phyloP scores from a whole-genome alignment of 2,113 vertebrate genomes.

The Phoenicopterus ruber region DNA sequence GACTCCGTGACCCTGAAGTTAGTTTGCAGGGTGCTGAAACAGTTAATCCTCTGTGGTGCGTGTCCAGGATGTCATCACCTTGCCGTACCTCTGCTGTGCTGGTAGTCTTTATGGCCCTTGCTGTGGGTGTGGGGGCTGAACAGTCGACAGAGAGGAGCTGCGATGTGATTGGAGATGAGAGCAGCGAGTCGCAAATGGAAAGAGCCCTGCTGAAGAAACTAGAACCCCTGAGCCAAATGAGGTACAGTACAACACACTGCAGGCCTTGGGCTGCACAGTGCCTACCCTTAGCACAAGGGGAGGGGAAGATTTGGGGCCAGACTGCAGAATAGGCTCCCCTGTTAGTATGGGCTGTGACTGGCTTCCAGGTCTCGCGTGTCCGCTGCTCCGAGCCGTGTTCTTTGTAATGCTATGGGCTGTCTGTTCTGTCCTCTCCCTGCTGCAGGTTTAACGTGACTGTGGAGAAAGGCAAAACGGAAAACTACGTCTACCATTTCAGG shows the following conservation, averaged over 20 bases:
- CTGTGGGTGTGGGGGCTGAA: not conserved
- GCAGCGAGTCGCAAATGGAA: constrained; percentile 66
- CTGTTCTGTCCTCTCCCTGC: not conserved
- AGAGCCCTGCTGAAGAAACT: constrained; percentile 68
- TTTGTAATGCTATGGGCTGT: not conserved
- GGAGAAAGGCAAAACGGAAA: constrained; percentile 16
- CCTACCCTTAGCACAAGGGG: not conserved
- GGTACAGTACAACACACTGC: constrained; percentile 28
- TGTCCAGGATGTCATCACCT: constrained; percentile 64
- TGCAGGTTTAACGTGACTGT: constrained; percentile 73
- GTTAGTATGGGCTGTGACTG: not conserved
- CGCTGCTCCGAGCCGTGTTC: not conserved
- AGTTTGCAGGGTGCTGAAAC: not conserved
- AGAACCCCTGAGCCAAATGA: constrained; percentile 64
- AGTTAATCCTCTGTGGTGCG: not conserved
- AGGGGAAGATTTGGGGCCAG: not conserved
- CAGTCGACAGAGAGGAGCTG: constrained; percentile 64
- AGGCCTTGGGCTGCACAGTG: not conserved
- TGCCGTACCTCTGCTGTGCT: constrained; percentile 35
- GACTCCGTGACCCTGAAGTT: not conserved
- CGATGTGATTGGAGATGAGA: constrained; percentile 69
- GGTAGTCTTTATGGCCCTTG: constrained; percentile 40
- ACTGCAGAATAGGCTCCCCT: not conserved
- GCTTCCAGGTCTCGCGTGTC: not conserved
- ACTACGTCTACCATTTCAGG: constrained; percentile 83